Base-by-base conservation (phyloP, 2,888 invertebrate genomes). In the Scaeva pyrastri region DNA sequence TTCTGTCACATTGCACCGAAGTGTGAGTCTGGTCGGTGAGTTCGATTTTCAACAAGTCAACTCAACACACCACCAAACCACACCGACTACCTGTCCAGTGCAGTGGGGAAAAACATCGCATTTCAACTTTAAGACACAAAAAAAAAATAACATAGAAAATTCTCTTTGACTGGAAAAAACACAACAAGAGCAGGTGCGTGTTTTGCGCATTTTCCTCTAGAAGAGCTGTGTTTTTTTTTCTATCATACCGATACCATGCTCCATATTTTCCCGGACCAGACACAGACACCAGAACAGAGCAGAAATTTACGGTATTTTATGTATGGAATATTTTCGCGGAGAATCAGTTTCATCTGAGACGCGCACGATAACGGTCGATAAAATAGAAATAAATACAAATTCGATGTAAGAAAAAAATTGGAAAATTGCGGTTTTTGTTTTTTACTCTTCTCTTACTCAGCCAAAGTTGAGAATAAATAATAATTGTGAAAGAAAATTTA, bases 271-370 rank as follows among this genome's bases (percentile, higher is more conserved):
- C 58, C 64, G 74, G 82, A 81, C 66, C 26, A 66, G n/a, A n/a
- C n/a, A n/a, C n/a, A n/a, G n/a, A n/a, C n/a, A n/a, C n/a, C n/a
- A n/a, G n/a, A n/a, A n/a, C n/a, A n/a, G 56, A 84, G 31, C 31
- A 31, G 50, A 84, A 82, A n/a, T 62, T 76, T 41, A 52, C 52
- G 39, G 66, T 88, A 89, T 89, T 89, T 90, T 89, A 90, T 89
- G 88, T 89, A 88, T 76, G 88, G 88, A 88, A 88, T 88, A 89
- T 89, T 89, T 89, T 88, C 71, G 88, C 88, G 85, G 88, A 87
- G 88, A 89, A 90, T 92, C 91, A 92, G 92, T 92, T 92, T 91
- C 91, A 91, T 91, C 90, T 91, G 92, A 92, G 91, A 92, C 91
- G 91, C 90, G 91, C 90, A 90, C 89, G 90, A 89, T 89, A 90